Evolutionary conservation across 1,140 invertebrate genomes (phyloP), one percentile per base, ranked within the genome.

Genomic region (Philotrypesis tridentata): DNA sequence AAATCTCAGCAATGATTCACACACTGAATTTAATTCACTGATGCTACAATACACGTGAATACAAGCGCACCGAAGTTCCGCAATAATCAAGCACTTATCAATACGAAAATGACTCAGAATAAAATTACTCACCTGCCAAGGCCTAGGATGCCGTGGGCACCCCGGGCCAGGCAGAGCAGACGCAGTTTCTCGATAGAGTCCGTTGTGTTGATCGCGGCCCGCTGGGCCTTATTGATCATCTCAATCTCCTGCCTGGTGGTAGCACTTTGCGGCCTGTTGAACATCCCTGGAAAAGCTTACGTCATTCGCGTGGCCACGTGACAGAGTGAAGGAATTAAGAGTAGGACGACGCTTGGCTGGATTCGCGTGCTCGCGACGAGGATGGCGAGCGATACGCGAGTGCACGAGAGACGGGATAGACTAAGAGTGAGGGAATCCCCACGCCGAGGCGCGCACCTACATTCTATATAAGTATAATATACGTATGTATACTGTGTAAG

Each of bases 161-260:
- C 98, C 82, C 97, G 93, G 2, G 96, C 92, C 21, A 99, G 90
- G 91, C 97, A 98, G 29, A 97, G 91, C 67, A 97, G 90, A 68
- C 97, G 93, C 78, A 99, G 89, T 87, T 95, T 96, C 91, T 98
- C 97, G 70, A 98, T 92, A 5, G 96, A 95, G 91, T 98, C 97
- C 68, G 93, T 95, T 27, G 93, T 91, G 55, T 86, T 89, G 33
- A 93, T 92, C 83, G 92, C 83, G 80, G 92, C 88, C 84, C 95
- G 93, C 73, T 91, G 94, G 79, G 95, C 94, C 91, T 95, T 96
- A 87, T 95, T 94, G 84, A 96, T 95, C 93, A 98, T 94, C 89
- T 97, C 96, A 43, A 94, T 93, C 89, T 98, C 96, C 89, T 96
- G 94, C 29, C 95, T 93, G 23, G 95, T 95, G 77, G 94, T 94